Percentiles rank a stretch among this genome's conserved stretches.
Conservation (phyloP, 2,797 vertebrate species). For the Cercopithecus petaurista region DNA sequence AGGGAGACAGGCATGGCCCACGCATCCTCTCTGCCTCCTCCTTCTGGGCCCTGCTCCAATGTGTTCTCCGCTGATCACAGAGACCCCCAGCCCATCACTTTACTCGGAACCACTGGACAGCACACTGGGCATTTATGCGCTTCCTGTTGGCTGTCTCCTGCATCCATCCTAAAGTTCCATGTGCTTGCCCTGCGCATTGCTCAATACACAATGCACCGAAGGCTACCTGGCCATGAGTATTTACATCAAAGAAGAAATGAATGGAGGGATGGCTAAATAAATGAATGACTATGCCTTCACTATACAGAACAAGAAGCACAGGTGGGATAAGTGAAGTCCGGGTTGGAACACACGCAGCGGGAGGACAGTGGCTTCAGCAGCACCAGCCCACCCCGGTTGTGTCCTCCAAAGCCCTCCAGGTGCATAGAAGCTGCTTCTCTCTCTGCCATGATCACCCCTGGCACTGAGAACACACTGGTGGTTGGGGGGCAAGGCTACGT, state of each 20-base stretch:
- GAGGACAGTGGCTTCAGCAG: background rate
- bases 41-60: background rate
- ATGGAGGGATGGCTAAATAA: background rate
- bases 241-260: background rate
- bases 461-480: background rate
- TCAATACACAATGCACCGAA: background rate
- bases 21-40: background rate
- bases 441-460: background rate
- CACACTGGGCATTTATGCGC: background rate
- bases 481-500: accelerated
- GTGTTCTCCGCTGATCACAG: background rate
- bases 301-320: background rate
- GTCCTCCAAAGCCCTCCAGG: background rate
- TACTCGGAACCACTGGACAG: background rate
- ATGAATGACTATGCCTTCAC: background rate
- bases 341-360: background rate
- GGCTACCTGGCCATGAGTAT: background rate
- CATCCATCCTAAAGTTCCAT: background rate
- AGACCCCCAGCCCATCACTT: background rate
- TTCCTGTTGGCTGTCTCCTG: background rate
- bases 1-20: background rate
- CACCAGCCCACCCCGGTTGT: accelerated
- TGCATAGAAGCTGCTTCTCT: background rate
- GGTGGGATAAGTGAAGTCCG: background rate
- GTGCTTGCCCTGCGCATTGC: background rate